Percentiles rank a stretch among this genome's conserved stretches.
Conservation (phyloP, 2,113 vertebrate species). For the Eptesicus fuscus region DNA sequence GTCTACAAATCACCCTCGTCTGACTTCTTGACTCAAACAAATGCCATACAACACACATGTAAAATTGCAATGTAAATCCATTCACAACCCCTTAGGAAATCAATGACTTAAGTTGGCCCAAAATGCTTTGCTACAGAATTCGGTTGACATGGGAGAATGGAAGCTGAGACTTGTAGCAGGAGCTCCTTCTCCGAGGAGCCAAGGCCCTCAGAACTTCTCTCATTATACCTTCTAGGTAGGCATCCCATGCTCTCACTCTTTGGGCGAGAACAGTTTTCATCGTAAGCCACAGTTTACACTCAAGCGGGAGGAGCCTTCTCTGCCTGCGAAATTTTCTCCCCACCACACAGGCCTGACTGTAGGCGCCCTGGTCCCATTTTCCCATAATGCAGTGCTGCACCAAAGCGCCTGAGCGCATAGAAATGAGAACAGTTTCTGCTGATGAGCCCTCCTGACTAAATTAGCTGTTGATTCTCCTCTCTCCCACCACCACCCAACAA, state of each 20-base stretch:
- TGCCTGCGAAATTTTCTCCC: not conserved
- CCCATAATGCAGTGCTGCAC: not conserved
- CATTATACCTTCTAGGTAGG: too few species aligned
- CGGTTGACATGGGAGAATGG: not conserved
- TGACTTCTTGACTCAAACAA: not conserved
- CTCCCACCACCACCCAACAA: not conserved
- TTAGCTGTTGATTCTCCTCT: not conserved
- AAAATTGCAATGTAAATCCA: not conserved
- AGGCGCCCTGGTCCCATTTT: not conserved
- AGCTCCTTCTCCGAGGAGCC: not conserved
- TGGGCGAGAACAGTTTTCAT: not conserved
- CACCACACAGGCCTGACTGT: not conserved
- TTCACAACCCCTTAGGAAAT: not conserved
- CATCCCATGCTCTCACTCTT: not conserved
- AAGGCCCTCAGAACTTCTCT: not conserved
- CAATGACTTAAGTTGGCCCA: not conserved
- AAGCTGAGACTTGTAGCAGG: not conserved
- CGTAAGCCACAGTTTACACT: not conserved
- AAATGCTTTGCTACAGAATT: not conserved
- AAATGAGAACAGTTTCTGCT: not conserved
- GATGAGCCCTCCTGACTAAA: not conserved
- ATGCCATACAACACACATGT: not conserved
- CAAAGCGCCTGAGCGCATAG: not conserved
- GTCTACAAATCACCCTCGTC: not conserved
- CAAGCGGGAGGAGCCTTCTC: not conserved